A percentile compares a stretch with the other conserved stretches of the same genome.
Conservation (phyloP, 1,140 invertebrate genomes). For the Propsilocerus akamusi region DNA sequence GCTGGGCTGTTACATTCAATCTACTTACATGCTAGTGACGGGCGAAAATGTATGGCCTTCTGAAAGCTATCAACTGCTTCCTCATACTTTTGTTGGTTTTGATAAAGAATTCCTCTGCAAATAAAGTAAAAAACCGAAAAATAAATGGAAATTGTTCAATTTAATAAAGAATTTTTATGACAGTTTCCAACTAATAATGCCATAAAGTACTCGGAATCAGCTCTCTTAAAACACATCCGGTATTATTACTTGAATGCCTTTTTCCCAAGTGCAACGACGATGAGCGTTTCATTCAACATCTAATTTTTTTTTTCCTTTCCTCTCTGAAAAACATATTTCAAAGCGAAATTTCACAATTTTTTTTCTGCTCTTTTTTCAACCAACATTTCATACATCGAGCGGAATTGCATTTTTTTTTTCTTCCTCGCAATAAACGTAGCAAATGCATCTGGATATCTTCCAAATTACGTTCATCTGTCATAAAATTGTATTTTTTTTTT, state of each 20-base stretch:
- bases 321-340: too few relatives aligned
- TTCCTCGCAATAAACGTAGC: background rate
- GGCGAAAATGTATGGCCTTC: constrained; percentile 81
- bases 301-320: too few relatives aligned
- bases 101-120: constrained; percentile 82
- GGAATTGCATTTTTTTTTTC: background rate
- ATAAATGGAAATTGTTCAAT: background rate
- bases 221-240: too few relatives aligned
- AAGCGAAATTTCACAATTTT: too few relatives aligned
- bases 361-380: too few relatives aligned
- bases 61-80: constrained; percentile 86
- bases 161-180: too few relatives aligned
- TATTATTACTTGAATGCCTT: too few relatives aligned
- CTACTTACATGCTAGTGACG: constrained; percentile 82
- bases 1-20: background rate
- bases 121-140: constrained; percentile 16
- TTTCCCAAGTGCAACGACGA: too few relatives aligned
- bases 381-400: background rate
- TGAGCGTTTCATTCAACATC: too few relatives aligned
- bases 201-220: too few relatives aligned
- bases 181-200: too few relatives aligned
- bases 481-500: background rate
- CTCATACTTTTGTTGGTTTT: constrained; percentile 70
- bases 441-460: background rate
- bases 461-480: background rate